Conservation (phyloP, 92 coral and sea anemone species). For the Porites evermanni region DNA sequence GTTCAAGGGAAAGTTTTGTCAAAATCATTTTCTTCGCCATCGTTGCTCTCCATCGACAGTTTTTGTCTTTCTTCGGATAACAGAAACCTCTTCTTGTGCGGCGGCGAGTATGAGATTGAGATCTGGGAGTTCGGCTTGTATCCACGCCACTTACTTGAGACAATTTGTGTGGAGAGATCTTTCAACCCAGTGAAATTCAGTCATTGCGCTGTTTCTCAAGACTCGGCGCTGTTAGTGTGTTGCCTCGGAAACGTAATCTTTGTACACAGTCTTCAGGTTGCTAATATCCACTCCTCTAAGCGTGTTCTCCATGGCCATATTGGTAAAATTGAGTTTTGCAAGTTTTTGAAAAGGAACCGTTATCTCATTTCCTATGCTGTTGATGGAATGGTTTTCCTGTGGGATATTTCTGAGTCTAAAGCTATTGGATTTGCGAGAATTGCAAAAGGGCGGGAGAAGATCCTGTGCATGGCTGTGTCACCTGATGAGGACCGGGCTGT, state of each 20-base stretch:
- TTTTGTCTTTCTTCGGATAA: conserved; percentile 6
- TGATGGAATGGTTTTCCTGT: conserved; percentile 37
- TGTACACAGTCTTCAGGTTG: neutral
- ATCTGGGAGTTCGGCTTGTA: neutral
- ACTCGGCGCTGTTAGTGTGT: neutral
- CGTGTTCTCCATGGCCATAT: conserved; percentile 39
- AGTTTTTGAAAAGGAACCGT: conserved; percentile 51
- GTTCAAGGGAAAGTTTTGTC: neutral
- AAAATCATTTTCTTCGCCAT: neutral
- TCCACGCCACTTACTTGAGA: neutral
- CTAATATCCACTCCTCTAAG: neutral
- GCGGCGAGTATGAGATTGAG: conserved; percentile 16
- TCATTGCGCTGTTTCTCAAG: conserved; percentile 5
- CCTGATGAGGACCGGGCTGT: neutral
- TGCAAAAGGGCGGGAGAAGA: neutral
- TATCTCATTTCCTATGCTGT: conserved; percentile 43
- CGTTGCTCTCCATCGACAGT: neutral
- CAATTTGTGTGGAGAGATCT: neutral
- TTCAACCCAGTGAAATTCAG: neutral
- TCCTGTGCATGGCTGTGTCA: neutral
- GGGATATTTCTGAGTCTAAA: conserved; percentile 33
- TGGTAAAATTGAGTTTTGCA: conserved; percentile 47
- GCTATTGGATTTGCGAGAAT: conserved; percentile 18
- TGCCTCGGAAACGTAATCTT: conserved; percentile 3
- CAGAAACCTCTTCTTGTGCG: neutral